phyloP scores from a whole-genome alignment of 2,113 vertebrate species.

The Fregetta grallaria region DNA sequence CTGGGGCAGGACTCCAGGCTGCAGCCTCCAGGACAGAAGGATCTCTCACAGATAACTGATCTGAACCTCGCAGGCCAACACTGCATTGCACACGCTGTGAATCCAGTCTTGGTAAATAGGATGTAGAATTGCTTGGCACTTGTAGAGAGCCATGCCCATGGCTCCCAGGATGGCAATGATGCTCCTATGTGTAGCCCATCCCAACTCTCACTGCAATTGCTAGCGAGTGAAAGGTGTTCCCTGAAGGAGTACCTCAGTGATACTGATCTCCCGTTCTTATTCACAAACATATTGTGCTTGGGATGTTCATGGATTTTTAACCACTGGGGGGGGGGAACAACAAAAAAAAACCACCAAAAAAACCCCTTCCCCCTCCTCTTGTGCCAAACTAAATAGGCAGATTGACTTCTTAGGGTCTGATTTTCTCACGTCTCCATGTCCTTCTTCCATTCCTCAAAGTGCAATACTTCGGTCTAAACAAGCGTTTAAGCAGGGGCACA shows the following conservation, averaged over 20 bases:
- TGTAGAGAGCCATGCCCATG: rapidly evolving
- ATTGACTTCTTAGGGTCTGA: background rate
- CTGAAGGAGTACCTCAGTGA: background rate
- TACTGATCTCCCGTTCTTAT: background rate
- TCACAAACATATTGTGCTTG: background rate
- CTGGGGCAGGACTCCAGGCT: background rate
- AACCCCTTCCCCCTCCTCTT: background rate
- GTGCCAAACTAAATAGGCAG: background rate
- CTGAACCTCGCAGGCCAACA: background rate
- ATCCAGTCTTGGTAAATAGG: background rate
- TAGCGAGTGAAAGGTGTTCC: background rate
- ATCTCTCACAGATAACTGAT: background rate
- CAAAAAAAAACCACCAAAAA: no score
- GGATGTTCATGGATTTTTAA: background rate
- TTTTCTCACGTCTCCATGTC: background rate
- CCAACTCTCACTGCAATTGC: background rate
- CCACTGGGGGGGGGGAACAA: no score
- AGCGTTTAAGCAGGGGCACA: background rate
- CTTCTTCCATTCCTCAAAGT: background rate
- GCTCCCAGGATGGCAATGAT: background rate
- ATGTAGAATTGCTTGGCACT: background rate
- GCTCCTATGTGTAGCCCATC: background rate
- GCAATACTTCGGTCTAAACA: background rate
- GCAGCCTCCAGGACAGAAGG: background rate
- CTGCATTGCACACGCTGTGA: rapidly evolving